Conservation (phyloP, 2,113 vertebrate species). For the Caranx melampygus region DNA sequence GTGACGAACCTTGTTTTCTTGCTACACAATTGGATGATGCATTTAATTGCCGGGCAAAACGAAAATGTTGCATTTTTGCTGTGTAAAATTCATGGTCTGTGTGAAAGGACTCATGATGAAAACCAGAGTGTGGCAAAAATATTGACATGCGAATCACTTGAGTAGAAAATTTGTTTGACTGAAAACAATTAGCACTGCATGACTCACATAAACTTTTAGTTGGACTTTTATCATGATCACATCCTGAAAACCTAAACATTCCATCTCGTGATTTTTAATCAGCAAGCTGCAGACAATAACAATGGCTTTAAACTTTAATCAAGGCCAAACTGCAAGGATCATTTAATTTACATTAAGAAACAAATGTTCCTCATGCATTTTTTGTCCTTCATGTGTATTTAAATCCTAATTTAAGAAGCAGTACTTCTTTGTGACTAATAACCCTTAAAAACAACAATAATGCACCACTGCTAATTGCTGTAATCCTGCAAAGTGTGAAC, state of each 20-base stretch:
- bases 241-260: not conserved
- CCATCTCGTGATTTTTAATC: not conserved
- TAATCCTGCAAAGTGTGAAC: not conserved
- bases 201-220: not conserved
- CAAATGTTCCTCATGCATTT: not conserved
- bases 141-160: not conserved
- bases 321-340: not conserved
- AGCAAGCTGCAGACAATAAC: not conserved
- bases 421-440: conserved; percentile 36
- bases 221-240: not conserved
- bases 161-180: conserved; percentile 10
- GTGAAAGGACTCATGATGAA: too few species aligned
- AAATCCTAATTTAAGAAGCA: not conserved
- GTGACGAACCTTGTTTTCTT: too few species aligned
- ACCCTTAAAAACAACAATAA: conserved; percentile 33
- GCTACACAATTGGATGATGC: too few species aligned
- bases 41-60: too few species aligned
- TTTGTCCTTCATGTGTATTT: not conserved
- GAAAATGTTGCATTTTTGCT: too few species aligned
- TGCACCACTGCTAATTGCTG: conserved; percentile 11
- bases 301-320: not conserved
- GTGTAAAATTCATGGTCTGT: too few species aligned
- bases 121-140: too few species aligned
- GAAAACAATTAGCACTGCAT: not conserved
- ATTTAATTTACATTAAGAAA: not conserved